Conservation (phyloP, 2,797 vertebrate species). For the Setipinna tenuifilis region DNA sequence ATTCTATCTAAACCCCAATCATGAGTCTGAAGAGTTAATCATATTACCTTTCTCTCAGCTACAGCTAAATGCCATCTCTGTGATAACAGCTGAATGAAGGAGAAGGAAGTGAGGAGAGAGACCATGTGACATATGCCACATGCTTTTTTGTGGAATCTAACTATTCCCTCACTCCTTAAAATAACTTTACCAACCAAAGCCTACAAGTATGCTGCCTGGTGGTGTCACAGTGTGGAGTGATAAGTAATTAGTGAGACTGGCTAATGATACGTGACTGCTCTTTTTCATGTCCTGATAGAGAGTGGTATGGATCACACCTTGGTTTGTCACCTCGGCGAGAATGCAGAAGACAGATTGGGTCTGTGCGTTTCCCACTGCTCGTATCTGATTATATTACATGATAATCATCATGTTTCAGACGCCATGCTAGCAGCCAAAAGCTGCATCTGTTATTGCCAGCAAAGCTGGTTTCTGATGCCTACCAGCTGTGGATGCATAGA, state of each 20-base stretch:
- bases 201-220: not conserved
- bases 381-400: constrained; percentile 50
- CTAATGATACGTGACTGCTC: not conserved
- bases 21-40: constrained; percentile 45
- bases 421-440: constrained; percentile 50
- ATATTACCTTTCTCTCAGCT: constrained; percentile 40
- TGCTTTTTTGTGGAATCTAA: constrained; percentile 31
- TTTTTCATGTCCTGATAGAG: constrained; percentile 23
- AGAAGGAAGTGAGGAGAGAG: not conserved
- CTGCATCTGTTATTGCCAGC: constrained; percentile 45
- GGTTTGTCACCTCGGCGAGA: constrained; percentile 20
- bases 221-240: constrained; percentile 10
- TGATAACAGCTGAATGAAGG: constrained; percentile 16
- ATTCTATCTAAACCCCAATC: constrained; percentile 32
- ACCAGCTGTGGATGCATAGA: constrained; percentile 55
- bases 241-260: not conserved
- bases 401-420: constrained; percentile 55
- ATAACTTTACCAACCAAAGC: not conserved
- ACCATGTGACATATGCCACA: constrained; percentile 10
- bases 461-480: constrained; percentile 43
- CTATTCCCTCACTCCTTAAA: not conserved
- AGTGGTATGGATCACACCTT: constrained; percentile 31
- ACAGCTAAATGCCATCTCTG: constrained; percentile 15
- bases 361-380: constrained; percentile 40
- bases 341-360: constrained; percentile 32